phyloP scores from a whole-genome alignment of 2,888 invertebrate species.

The Drosophila mimica region DNA sequence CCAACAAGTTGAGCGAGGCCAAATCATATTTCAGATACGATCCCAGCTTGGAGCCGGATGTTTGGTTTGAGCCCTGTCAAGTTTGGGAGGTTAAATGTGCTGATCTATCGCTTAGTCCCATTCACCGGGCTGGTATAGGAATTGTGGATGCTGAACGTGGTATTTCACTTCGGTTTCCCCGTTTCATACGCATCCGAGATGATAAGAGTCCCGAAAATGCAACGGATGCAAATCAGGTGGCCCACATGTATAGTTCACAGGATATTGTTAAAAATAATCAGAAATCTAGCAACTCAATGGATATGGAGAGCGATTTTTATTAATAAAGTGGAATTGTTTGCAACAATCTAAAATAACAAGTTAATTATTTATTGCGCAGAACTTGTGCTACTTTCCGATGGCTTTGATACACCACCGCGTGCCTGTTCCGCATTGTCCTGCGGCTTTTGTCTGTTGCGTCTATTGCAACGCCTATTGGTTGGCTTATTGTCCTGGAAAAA shows the following conservation, averaged over 20 bases:
- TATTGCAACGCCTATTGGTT: constrained; percentile 40
- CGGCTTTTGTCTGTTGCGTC: constrained; percentile 56
- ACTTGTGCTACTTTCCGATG: constrained; percentile 62
- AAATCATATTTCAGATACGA: constrained; percentile 94
- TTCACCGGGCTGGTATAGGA: constrained; percentile 94
- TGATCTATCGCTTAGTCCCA: constrained; percentile 97
- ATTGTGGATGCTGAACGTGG: constrained; percentile 96
- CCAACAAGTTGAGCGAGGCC: constrained; percentile 90
- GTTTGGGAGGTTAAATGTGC: constrained; percentile 99
- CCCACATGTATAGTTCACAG: constrained; percentile 95
- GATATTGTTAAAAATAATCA: constrained; percentile 93
- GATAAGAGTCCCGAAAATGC: constrained; percentile 98
- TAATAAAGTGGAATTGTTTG: constrained; percentile 46
- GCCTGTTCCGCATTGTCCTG: constrained; percentile 22
- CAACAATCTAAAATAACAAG: background rate
- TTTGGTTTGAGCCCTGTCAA: constrained; percentile 94
- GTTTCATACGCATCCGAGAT: constrained; percentile 93
- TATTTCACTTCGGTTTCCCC: constrained; percentile 97
- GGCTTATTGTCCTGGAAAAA: constrained; percentile 43
- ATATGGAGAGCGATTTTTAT: constrained; percentile 83
- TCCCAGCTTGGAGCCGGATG: constrained; percentile 90
- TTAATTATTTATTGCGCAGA: constrained; percentile 23
- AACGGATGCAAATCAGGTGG: constrained; percentile 94
- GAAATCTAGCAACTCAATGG: constrained; percentile 49
- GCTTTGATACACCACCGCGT: constrained; percentile 49